Percentiles rank a stretch among this genome's conserved stretches.
Evolutionary conservation across 1,140 invertebrate genomes (phyloP).

Genomic region (Micrasema minimum): DNA sequence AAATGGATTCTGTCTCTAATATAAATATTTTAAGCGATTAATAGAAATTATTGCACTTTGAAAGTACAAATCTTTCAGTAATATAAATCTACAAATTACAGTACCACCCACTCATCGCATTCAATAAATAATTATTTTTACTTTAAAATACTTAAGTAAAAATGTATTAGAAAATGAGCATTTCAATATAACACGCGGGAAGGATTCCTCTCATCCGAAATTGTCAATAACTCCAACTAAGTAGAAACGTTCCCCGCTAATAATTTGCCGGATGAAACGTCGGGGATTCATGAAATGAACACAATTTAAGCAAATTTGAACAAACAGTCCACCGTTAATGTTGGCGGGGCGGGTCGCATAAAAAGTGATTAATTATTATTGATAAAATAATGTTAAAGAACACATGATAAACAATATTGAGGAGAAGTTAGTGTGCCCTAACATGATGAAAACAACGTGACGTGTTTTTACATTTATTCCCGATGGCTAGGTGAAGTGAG

Average conservation of each 20-base stretch:
- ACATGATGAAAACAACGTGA: slow-evolving; percentile 43
- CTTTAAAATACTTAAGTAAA: slow-evolving; percentile 37
- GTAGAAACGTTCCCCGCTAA: background rate
- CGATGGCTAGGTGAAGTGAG: slow-evolving; percentile 34
- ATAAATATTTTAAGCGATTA: background rate
- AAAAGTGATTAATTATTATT: slow-evolving; percentile 31
- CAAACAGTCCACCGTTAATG: background rate
- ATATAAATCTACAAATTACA: slow-evolving; percentile 22
- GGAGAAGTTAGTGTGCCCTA: slow-evolving; percentile 44
- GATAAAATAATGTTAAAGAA: slow-evolving; percentile 42
- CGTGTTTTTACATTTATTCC: slow-evolving; percentile 39
- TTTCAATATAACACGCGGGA: slow-evolving; percentile 38
- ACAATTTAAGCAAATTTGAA: slow-evolving; percentile 36
- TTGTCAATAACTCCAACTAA: background rate
- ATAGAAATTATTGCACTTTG: slow-evolving; percentile 10
- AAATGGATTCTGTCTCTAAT: background rate
- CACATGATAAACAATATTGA: slow-evolving; percentile 42
- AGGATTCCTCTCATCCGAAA: slow-evolving; percentile 1
- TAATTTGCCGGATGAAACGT: background rate
- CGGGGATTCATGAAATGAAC: slow-evolving; percentile 41
- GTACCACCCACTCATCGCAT: slow-evolving; percentile 42
- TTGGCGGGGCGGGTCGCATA: slow-evolving; percentile 4
- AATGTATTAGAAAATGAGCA: slow-evolving; percentile 50
- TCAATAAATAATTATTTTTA: slow-evolving; percentile 38
- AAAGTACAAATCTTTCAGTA: slow-evolving; percentile 1